These are phyloP conservation scores for chimpanzee (Pan troglodytes) DNA, from an alignment of 2,113 vertebrate genomes.

Conservation along the genomic window DNA sequence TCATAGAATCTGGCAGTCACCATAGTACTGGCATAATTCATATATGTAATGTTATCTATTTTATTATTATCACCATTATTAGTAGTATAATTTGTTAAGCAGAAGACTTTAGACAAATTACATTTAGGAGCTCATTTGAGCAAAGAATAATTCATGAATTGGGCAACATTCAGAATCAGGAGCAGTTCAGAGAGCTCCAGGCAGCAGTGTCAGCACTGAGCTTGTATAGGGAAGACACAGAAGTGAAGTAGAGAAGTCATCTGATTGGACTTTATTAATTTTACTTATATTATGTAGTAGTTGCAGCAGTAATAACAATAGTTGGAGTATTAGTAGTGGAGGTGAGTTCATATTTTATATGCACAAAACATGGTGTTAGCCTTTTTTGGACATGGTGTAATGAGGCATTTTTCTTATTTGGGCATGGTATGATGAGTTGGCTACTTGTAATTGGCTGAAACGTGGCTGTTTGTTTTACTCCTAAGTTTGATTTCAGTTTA, in stretches of 20 bases:
- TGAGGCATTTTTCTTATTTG: neutral
- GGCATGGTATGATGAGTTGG: neutral
- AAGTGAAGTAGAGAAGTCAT: neutral
- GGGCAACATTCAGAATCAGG: neutral
- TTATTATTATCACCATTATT: neutral
- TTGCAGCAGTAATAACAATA: no score
- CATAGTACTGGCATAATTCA: neutral
- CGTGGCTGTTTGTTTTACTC: neutral
- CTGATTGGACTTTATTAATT: no score
- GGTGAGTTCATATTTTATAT: no score
- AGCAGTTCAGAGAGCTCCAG: neutral
- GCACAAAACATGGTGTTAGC: neutral
- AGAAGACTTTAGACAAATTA: neutral
- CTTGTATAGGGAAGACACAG: no score
- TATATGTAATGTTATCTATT: neutral
- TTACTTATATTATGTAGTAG: no score
- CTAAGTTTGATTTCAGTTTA: neutral
- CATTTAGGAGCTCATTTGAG: neutral
- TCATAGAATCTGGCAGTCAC: neutral
- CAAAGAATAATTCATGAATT: neutral
- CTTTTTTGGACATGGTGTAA: neutral
- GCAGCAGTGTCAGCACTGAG: neutral
- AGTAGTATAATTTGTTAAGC: neutral
- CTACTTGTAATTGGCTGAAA: neutral
- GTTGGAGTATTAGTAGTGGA: no score